phyloP scores from a whole-genome alignment of 2,888 invertebrate genomes.

The Amphimallon solstitiale region DNA sequence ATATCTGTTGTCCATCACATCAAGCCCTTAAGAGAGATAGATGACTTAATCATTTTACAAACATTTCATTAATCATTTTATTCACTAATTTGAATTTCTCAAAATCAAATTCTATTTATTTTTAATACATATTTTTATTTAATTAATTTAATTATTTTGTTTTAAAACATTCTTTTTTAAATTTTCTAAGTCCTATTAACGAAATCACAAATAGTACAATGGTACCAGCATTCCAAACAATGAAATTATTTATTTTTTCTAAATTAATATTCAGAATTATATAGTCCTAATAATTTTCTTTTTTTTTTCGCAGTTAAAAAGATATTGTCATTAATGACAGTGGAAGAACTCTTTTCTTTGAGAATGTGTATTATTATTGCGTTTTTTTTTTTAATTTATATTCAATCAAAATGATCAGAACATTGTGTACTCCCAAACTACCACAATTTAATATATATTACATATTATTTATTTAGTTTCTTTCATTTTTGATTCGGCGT shows the following conservation, averaged over 20 bases:
- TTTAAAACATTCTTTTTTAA: too few species aligned
- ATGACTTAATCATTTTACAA: slow-evolving; percentile 54
- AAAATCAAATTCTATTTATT: too few species aligned
- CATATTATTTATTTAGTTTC: slow-evolving; percentile 19
- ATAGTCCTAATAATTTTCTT: slow-evolving; percentile 44
- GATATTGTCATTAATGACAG: slow-evolving; percentile 55
- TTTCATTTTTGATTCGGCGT: slow-evolving; percentile 44
- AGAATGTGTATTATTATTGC: slow-evolving; percentile 45
- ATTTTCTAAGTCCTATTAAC: not conserved
- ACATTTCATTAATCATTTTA: slow-evolving; percentile 45
- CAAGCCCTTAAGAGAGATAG: slow-evolving; percentile 61
- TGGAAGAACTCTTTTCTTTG: slow-evolving; percentile 51
- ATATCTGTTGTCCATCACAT: slow-evolving; percentile 43
- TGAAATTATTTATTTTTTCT: too few species aligned
- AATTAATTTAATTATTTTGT: too few species aligned
- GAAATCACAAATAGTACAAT: not conserved
- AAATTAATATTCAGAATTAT: slow-evolving; percentile 47
- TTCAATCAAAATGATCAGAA: slow-evolving; percentile 35
- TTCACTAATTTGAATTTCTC: slow-evolving; percentile 44
- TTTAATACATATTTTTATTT: too few species aligned
- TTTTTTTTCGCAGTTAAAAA: slow-evolving; percentile 44
- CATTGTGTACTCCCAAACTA: slow-evolving; percentile 41
- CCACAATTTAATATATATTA: slow-evolving; percentile 3
- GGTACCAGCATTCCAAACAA: too few species aligned
- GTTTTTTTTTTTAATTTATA: slow-evolving; percentile 2